Evolutionary conservation across 2,888 invertebrate species (phyloP), one percentile per base, ranked within the genome.

Genomic region (Callyntrura guangdongensis): DNA sequence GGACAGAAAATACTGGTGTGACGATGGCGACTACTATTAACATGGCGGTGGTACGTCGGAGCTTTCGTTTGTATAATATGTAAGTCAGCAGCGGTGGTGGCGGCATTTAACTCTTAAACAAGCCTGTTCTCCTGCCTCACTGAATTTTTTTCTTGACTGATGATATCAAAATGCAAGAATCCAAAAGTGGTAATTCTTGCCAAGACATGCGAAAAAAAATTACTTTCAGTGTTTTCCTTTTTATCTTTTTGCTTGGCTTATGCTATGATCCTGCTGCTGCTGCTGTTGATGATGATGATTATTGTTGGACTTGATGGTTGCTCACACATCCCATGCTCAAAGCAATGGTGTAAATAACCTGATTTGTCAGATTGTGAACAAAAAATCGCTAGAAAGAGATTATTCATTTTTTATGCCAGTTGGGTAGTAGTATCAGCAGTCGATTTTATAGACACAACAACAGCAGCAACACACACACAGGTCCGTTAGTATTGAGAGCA

Each of bases 401-500:
- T 84, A 36, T 53, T 53, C 14, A 14, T 67, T 69, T 82, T 82
- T 72, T 45, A 74, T 77, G 86, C 74, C 77, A 72, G 82, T 22
- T 82, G 69, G 47, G 69, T 69, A 89, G 89, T 69, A 72, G 27
- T 79, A 59, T 25, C 59, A 82, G 45, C 25, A 83, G 81, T 59
- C 56, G 83, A 69, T 12, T 14, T 74, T 49, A 22, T 49, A 74
- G 74, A 47, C 56, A 74, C 74, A 74, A 74, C 64, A 69, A 45
- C 72, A n/a, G 2, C n/a, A 17, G 17, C 61, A 17, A 69, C 69
- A 27, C n/a, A 88, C 56, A 84, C 85, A 79, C 79, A 84, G 89
- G 90, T 79, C 90, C 90, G 89, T 89, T 85, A 81, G 22, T 87
- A 89, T 84, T 89, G 79, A 77, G 77, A 85, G 89, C 84, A 89